phyloP scores from a whole-genome alignment of 1,140 invertebrate genomes.

The Apis laboriosa region DNA sequence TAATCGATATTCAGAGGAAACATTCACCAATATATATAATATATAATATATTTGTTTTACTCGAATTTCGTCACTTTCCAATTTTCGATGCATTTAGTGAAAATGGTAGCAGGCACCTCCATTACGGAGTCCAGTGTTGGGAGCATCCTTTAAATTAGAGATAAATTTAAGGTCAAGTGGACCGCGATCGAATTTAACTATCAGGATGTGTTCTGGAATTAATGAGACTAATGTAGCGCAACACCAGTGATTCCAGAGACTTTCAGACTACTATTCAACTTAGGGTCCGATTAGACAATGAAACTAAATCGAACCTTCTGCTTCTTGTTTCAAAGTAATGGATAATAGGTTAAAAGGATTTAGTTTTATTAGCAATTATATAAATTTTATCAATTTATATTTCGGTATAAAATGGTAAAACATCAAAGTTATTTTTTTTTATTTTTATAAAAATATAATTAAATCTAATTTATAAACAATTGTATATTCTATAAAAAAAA shows the following conservation, averaged over 20 bases:
- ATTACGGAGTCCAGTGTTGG: background rate
- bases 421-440: no score
- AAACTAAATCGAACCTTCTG: background rate
- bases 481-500: no score
- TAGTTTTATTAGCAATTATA: background rate
- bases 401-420: no score
- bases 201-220: slow-evolving; percentile 20
- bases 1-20: background rate
- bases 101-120: background rate
- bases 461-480: no score
- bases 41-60: background rate
- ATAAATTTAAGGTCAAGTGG: slow-evolving; percentile 8
- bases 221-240: slow-evolving; percentile 25
- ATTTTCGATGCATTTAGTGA: background rate
- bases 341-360: background rate
- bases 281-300: background rate
- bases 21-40: no score
- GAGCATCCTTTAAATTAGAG: background rate
- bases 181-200: slow-evolving; percentile 14
- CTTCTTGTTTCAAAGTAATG: background rate
- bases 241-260: background rate
- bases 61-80: background rate
- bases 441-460: no score
- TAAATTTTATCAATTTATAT: background rate
- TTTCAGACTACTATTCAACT: background rate